A percentile compares a stretch with the other conserved stretches of the same genome.
These are phyloP conservation scores for Tenodera sinensis DNA, from an alignment of 2,888 invertebrate genomes.

Conservation along the genomic window DNA sequence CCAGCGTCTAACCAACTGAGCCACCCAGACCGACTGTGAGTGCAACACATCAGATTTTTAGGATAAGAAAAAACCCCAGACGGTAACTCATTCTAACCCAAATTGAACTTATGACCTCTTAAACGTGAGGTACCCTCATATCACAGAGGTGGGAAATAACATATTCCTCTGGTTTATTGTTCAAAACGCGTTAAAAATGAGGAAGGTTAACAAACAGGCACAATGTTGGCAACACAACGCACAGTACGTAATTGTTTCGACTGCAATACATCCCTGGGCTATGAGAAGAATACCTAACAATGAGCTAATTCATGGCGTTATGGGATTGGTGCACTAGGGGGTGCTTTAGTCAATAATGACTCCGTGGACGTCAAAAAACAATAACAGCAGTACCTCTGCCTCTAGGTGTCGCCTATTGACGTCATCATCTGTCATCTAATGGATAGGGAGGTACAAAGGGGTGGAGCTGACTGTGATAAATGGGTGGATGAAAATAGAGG, in stretches of 20 bases:
- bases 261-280: not conserved
- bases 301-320: not conserved
- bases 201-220: not conserved
- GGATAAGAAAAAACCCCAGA: too few relatives aligned
- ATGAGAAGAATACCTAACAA: not conserved
- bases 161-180: not conserved
- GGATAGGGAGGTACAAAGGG: not conserved
- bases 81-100: too few relatives aligned
- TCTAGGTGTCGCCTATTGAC: not conserved
- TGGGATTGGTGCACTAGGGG: not conserved
- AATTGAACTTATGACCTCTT: too few relatives aligned
- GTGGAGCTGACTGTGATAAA: not conserved
- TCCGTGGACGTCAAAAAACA: not conserved
- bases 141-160: too few relatives aligned
- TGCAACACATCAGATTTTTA: too few relatives aligned
- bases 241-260: not conserved
- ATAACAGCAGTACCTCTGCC: not conserved
- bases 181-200: not conserved
- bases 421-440: not conserved
- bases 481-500: not conserved
- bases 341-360: not conserved
- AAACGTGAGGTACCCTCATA: too few relatives aligned
- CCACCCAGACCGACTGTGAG: too few relatives aligned
- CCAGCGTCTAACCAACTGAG: too few relatives aligned
- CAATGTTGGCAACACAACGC: not conserved